Evolutionary conservation across 2,888 invertebrate genomes (phyloP).

Genomic region (Pantelozetes paolii): DNA sequence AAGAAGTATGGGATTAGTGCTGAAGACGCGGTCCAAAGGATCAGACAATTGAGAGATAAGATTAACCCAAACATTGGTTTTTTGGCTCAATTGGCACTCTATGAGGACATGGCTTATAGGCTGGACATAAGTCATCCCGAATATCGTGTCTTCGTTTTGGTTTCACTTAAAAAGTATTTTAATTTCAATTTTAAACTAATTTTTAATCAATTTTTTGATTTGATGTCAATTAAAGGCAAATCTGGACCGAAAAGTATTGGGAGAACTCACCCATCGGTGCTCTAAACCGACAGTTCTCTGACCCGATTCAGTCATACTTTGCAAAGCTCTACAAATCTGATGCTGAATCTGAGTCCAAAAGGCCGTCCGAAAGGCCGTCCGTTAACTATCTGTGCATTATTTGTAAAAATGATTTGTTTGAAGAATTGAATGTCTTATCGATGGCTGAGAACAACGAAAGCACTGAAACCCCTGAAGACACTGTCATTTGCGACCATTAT

Average conservation of each 20-base stretch:
- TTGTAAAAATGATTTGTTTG: not conserved
- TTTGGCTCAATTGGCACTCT: conserved; percentile 3
- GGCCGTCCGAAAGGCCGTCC: not conserved
- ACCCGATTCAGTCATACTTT: not conserved
- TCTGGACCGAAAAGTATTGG: conserved; percentile 8
- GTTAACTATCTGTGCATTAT: not conserved
- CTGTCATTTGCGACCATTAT: not conserved
- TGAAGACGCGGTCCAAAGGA: not conserved
- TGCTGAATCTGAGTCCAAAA: not conserved
- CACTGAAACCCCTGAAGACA: not conserved
- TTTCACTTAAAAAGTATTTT: conserved; percentile 9
- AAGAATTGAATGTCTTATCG: not conserved
- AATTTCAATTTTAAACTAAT: not conserved
- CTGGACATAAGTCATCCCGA: not conserved
- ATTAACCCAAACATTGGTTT: conserved; percentile 18
- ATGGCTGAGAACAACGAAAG: not conserved
- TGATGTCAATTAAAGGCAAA: not conserved
- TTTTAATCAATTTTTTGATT: not conserved
- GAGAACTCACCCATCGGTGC: not conserved
- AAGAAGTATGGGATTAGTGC: conserved; percentile 15
- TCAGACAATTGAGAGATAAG: not conserved
- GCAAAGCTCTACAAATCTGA: not conserved
- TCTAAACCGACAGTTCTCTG: not conserved
- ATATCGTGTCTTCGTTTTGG: not conserved
- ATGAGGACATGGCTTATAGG: conserved; percentile 4